Percentiles rank a stretch among this genome's conserved stretches.
Conservation (phyloP, 2,888 invertebrate genomes). For the Drosophila anomalata region DNA sequence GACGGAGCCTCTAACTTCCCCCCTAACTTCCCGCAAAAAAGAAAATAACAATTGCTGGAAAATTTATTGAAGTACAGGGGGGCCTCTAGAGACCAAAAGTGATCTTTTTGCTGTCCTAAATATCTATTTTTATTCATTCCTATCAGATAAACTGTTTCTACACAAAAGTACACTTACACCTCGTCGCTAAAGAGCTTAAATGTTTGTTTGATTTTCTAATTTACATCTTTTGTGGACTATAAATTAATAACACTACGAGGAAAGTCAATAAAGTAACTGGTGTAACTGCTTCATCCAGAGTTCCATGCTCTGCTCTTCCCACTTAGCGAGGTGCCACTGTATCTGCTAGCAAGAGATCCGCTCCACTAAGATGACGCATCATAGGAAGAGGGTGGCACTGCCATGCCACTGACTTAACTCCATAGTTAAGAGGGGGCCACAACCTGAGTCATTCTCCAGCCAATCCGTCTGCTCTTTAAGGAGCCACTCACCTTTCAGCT, state of each 20-base stretch:
- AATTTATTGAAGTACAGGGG: slow-evolving; percentile 4
- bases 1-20: slow-evolving; percentile 52
- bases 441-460: slow-evolving; percentile 35
- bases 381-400: slow-evolving; percentile 5
- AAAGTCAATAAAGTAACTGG: background rate
- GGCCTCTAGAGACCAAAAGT: background rate
- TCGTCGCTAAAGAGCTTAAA: background rate
- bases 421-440: slow-evolving; percentile 21
- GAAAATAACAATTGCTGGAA: slow-evolving; percentile 35
- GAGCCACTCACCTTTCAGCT: slow-evolving; percentile 56
- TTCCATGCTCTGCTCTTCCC: background rate
- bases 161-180: background rate
- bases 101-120: background rate
- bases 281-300: background rate
- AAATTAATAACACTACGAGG: background rate
- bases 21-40: slow-evolving; percentile 29
- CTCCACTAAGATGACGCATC: slow-evolving; percentile 41
- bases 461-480: slow-evolving; percentile 7
- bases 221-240: background rate
- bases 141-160: background rate
- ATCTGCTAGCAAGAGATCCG: slow-evolving; percentile 1
- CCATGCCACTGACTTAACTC: slow-evolving; percentile 75
- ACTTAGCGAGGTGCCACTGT: slow-evolving; percentile 2
- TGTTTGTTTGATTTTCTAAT: background rate
- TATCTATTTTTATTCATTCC: background rate